These are phyloP conservation scores for Fragum sueziense DNA, from an alignment of 2,888 invertebrate genomes.

Conservation along the genomic window DNA sequence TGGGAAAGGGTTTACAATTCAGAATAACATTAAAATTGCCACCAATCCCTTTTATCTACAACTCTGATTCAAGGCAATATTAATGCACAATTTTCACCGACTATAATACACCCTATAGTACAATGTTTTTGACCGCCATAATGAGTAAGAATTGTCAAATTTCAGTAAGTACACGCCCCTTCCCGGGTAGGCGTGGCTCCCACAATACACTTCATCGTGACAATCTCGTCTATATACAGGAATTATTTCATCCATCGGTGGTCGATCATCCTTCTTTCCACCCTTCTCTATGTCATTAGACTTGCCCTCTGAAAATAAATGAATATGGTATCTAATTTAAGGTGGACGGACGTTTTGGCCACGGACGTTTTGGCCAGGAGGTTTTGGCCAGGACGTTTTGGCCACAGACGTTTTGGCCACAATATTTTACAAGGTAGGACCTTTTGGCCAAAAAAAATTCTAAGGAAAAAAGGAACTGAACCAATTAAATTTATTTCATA, in stretches of 20 bases:
- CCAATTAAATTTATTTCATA: no score
- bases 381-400: no score
- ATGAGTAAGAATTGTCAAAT: constrained; percentile 99
- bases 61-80: constrained; percentile 3
- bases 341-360: no score
- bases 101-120: constrained; percentile 99
- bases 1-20: no score
- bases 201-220: constrained; percentile 98
- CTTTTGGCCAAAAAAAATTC: no score
- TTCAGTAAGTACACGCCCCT: constrained; percentile 98
- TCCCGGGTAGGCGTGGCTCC: constrained; percentile 97
- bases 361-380: no score
- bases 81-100: constrained; percentile 73
- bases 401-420: no score
- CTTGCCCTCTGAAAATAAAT: constrained; percentile 46
- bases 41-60: no score
- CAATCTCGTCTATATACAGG: constrained; percentile 98
- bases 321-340: no score
- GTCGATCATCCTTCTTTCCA: constrained; percentile 81
- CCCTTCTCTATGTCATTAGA: constrained; percentile 86
- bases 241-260: constrained; percentile 92
- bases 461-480: no score
- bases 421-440: no score
- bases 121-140: constrained; percentile 99
- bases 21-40: no score